Percentiles rank a stretch among this genome's conserved stretches.
Evolutionary conservation across 2,888 invertebrate species (phyloP).

Genomic region (Globia sparganii): DNA sequence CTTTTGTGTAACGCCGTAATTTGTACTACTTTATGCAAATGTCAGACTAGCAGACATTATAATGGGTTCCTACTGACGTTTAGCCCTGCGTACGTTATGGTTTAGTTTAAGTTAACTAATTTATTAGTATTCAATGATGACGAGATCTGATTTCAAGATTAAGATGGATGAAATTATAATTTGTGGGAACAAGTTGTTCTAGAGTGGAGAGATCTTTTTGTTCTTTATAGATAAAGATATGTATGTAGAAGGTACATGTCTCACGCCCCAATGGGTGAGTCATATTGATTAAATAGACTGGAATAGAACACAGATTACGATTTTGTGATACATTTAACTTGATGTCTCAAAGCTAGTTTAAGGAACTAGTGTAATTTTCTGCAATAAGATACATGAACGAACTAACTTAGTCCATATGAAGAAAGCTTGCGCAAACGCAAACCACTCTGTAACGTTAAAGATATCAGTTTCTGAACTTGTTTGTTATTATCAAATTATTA

Average conservation of each 20-base stretch:
- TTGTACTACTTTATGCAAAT: conserved; percentile 78
- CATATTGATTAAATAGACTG: neutral
- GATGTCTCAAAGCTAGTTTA: conserved; percentile 25
- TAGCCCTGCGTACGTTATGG: conserved; percentile 46
- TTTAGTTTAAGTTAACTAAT: conserved; percentile 52
- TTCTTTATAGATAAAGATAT: neutral
- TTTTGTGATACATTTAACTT: conserved; percentile 1
- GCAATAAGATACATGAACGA: conserved; percentile 48
- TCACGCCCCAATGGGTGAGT: neutral
- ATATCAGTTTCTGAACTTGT: conserved; percentile 43
- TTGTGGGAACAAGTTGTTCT: neutral
- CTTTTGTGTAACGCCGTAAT: conserved; percentile 66
- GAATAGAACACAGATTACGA: neutral
- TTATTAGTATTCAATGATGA: conserved; percentile 65
- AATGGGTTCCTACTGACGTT: conserved; percentile 69
- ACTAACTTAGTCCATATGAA: conserved; percentile 48
- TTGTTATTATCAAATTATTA: conserved; percentile 47
- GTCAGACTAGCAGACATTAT: conserved; percentile 70
- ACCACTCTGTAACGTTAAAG: conserved; percentile 41
- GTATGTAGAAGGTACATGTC: neutral
- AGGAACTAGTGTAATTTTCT: conserved; percentile 49
- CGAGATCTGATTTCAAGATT: conserved; percentile 47
- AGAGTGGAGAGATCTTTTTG: conserved; percentile 1
- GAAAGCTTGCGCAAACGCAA: conserved; percentile 51
- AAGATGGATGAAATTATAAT: conserved; percentile 12